These are phyloP conservation scores for Luperina testacea DNA, from an alignment of 2,888 invertebrate species.

Conservation along the genomic window DNA sequence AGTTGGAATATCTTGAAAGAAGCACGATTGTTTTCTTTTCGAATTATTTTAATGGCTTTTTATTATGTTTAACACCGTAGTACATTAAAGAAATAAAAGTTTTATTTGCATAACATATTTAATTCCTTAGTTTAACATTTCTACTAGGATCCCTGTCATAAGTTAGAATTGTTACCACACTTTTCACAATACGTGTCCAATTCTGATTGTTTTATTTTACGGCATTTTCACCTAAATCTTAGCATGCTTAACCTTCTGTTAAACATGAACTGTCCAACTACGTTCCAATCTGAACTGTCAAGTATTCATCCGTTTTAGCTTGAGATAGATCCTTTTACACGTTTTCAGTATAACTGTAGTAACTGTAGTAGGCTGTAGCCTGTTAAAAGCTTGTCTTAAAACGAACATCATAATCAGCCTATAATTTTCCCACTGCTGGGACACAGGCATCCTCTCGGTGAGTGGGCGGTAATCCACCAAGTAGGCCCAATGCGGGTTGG, in stretches of 20 bases:
- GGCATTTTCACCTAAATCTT: background rate
- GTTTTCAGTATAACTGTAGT: background rate
- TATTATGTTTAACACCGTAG: conserved; percentile 7
- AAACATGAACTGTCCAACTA: background rate
- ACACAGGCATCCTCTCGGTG: too few species aligned
- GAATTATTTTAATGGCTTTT: conserved; percentile 28
- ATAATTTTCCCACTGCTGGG: too few species aligned
- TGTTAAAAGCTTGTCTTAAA: background rate
- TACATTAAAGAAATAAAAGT: background rate
- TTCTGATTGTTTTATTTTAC: background rate
- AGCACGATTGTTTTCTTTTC: conserved; percentile 48
- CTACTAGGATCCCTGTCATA: background rate
- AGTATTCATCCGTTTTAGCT: background rate
- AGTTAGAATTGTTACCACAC: background rate
- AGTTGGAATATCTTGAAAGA: conserved; percentile 37
- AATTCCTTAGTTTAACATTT: background rate
- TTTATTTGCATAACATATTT: background rate
- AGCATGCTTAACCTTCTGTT: too few species aligned
- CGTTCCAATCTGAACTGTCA: background rate
- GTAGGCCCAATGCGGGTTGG: too few species aligned
- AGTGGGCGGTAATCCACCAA: too few species aligned
- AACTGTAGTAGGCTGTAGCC: too few species aligned
- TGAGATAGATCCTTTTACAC: too few species aligned
- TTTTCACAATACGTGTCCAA: background rate
- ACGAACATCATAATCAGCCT: background rate